Evolutionary conservation across 2,113 vertebrate species (phyloP).

Genomic region (Megaceryle maxima): DNA sequence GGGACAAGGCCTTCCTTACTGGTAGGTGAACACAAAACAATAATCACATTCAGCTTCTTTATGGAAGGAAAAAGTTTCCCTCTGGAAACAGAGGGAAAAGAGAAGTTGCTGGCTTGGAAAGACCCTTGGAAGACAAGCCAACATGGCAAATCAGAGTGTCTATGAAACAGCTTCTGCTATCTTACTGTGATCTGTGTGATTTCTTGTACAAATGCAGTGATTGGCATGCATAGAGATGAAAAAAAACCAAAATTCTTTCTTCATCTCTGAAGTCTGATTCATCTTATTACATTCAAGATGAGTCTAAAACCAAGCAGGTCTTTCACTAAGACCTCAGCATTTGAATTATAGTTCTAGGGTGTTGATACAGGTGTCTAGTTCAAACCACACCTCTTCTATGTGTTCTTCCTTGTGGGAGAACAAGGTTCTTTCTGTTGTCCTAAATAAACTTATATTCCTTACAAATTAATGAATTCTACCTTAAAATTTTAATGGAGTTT

Average conservation of each 20-base stretch:
- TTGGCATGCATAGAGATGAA: not conserved
- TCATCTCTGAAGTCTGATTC: not conserved
- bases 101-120: not conserved
- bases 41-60: not conserved
- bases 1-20: not conserved
- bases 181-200: not conserved
- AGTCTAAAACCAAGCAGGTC: not conserved
- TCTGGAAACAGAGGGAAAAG: not conserved
- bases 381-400: not conserved
- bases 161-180: not conserved
- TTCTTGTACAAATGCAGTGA: not conserved
- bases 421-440: not conserved
- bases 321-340: not conserved
- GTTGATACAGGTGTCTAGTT: not conserved
- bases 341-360: not conserved
- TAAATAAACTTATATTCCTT: not conserved
- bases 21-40: not conserved
- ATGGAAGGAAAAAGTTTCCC: not conserved
- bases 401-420: not conserved
- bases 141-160: not conserved
- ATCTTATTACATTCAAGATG: not conserved
- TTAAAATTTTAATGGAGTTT: not conserved
- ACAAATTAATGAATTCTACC: not conserved
- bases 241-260: not conserved
- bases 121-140: not conserved